A percentile compares a stretch with the other conserved stretches of the same genome.
phyloP scores from a whole-genome alignment of 1,140 invertebrate species.

The Cotesia glomerata region DNA sequence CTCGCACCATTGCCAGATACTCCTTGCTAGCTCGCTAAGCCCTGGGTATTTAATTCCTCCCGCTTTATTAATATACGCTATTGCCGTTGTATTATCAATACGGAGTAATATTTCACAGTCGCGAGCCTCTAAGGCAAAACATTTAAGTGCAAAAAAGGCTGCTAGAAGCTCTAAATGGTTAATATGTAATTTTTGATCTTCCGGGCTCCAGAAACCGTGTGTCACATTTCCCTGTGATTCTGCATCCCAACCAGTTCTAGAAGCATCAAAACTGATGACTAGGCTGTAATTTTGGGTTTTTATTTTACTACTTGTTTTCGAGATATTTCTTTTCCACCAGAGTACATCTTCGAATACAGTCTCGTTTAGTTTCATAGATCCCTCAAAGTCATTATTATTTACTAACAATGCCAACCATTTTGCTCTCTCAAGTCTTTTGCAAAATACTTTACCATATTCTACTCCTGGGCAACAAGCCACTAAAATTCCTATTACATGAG shows the following conservation, averaged over 20 bases:
- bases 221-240: background rate
- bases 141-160: background rate
- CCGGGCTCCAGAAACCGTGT: background rate
- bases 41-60: background rate
- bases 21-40: background rate
- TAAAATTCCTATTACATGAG: constrained; percentile 17
- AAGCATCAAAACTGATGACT: background rate
- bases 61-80: background rate
- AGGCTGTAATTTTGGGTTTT: background rate
- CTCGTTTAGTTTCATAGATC: background rate
- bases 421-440: constrained; percentile 5
- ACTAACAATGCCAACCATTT: constrained; percentile 17
- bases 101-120: background rate
- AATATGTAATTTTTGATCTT: background rate
- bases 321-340: constrained; percentile 8
- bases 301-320: background rate
- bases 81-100: background rate
- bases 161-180: background rate
- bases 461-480: constrained; percentile 11
- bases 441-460: constrained; percentile 7
- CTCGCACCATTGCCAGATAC: background rate
- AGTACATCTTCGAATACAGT: background rate
- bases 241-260: background rate
- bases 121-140: background rate
- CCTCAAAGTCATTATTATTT: background rate